Conservation (phyloP, 2,113 vertebrate genomes). For the Notarius quadriscutis region DNA sequence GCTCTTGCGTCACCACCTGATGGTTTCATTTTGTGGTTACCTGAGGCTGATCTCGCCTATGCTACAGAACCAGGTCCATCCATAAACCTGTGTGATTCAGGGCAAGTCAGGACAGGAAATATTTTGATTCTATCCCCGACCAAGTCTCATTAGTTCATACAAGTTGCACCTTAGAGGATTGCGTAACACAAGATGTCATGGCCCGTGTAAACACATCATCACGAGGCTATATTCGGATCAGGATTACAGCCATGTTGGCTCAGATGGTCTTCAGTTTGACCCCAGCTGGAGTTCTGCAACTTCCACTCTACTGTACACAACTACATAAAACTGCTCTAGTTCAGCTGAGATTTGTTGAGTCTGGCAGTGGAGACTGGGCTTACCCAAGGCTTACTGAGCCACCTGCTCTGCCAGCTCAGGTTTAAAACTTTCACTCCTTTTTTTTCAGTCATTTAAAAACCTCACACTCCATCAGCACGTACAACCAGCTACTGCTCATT, state of each 20-base stretch:
- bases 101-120: slow-evolving; percentile 23
- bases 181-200: neutral
- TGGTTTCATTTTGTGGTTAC: slow-evolving; percentile 3
- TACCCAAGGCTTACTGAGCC: slow-evolving; percentile 34
- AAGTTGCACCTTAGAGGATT: neutral
- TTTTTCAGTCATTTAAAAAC: neutral
- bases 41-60: neutral
- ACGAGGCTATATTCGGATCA: neutral
- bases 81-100: neutral
- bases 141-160: neutral
- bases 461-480: neutral
- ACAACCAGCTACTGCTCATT: neutral
- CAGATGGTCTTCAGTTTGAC: neutral
- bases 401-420: slow-evolving; percentile 30
- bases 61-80: neutral
- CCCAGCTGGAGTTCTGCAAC: slow-evolving; percentile 3
- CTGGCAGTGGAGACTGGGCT: slow-evolving; percentile 1
- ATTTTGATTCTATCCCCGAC: neutral
- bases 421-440: neutral
- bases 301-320: slow-evolving; percentile 10
- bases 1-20: slow-evolving; percentile 13
- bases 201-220: neutral
- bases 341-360: slow-evolving; percentile 6
- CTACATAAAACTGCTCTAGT: neutral
- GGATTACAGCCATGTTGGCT: neutral